These are phyloP conservation scores for Salminus brasiliensis DNA, from an alignment of 2,113 vertebrate species.

Conservation along the genomic window DNA sequence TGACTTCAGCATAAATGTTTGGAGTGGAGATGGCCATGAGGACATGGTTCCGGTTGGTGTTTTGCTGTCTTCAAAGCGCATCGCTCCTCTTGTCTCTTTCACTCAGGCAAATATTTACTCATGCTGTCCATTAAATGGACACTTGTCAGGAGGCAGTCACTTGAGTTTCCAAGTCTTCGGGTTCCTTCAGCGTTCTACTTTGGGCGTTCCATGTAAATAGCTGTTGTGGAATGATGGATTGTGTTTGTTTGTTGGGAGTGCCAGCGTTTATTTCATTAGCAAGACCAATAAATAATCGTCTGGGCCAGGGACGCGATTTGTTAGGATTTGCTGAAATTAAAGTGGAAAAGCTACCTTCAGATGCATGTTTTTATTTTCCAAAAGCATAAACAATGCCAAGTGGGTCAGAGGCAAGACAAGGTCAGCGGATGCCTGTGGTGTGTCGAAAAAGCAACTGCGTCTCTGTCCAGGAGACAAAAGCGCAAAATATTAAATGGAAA, in stretches of 20 bases:
- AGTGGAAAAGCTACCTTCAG: background rate
- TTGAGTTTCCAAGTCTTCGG: slow-evolving; percentile 43
- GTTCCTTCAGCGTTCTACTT: slow-evolving; percentile 50
- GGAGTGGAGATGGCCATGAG: slow-evolving; percentile 55
- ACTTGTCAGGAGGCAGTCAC: slow-evolving; percentile 61
- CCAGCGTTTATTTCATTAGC: slow-evolving; percentile 51
- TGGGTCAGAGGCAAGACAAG: background rate
- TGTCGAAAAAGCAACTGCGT: background rate
- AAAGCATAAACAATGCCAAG: background rate
- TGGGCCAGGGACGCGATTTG: background rate
- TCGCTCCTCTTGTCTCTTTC: slow-evolving; percentile 41
- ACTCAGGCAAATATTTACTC: slow-evolving; percentile 75
- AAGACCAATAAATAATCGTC: slow-evolving; percentile 46
- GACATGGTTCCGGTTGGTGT: slow-evolving; percentile 52
- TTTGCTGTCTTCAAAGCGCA: slow-evolving; percentile 44
- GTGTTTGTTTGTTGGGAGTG: slow-evolving; percentile 42
- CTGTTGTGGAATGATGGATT: slow-evolving; percentile 45
- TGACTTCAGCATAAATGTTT: slow-evolving; percentile 72
- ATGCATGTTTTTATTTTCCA: background rate
- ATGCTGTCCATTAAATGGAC: slow-evolving; percentile 63
- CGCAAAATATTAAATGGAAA: background rate
- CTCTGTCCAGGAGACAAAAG: background rate
- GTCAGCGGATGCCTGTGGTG: background rate
- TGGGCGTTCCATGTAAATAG: slow-evolving; percentile 36
- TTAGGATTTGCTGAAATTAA: slow-evolving; percentile 2